Percentiles rank a stretch among this genome's conserved stretches.
These are phyloP conservation scores for Gymnothorax reevesii DNA, from an alignment of 2,797 vertebrate genomes.

Conservation along the genomic window DNA sequence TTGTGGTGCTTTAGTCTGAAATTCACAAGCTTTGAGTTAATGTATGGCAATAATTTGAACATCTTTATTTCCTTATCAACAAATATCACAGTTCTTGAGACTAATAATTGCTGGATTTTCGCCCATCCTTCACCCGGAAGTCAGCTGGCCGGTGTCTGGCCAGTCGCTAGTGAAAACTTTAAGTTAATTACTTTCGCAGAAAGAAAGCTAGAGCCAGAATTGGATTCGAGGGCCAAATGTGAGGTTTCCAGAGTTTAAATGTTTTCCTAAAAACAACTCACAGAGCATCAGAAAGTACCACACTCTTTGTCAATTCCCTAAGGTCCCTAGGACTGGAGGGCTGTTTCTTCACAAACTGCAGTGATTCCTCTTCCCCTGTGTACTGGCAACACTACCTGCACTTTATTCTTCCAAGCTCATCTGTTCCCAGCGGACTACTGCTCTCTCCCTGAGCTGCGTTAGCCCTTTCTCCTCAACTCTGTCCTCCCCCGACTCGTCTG, in stretches of 20 bases:
- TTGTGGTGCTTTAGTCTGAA: neutral
- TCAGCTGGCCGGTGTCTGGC: too few relatives aligned
- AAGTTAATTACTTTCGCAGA: too few relatives aligned
- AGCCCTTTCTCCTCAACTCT: conserved; percentile 30
- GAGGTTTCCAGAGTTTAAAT: too few relatives aligned
- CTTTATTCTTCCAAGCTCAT: neutral
- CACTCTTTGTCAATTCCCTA: neutral
- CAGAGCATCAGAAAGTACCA: neutral
- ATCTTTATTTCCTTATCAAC: too few relatives aligned
- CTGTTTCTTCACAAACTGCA: conserved; percentile 10
- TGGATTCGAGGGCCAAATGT: too few relatives aligned
- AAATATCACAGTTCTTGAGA: too few relatives aligned
- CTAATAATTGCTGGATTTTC: too few relatives aligned
- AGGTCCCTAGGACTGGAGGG: neutral
- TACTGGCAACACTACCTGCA: neutral
- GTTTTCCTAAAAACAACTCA: neutral
- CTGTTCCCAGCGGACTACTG: conserved; percentile 17
- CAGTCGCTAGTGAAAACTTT: too few relatives aligned
- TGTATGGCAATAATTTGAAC: too few relatives aligned
- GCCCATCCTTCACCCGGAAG: too few relatives aligned
- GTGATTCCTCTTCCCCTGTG: conserved; percentile 7
- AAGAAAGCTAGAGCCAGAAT: too few relatives aligned
- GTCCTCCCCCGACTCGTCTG: conserved; percentile 28
- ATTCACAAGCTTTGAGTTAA: neutral
- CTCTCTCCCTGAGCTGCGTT: conserved; percentile 9